Percentiles rank a stretch among this genome's conserved stretches.
phyloP scores from a whole-genome alignment of 2,888 invertebrate species.

The Bibio marci region DNA sequence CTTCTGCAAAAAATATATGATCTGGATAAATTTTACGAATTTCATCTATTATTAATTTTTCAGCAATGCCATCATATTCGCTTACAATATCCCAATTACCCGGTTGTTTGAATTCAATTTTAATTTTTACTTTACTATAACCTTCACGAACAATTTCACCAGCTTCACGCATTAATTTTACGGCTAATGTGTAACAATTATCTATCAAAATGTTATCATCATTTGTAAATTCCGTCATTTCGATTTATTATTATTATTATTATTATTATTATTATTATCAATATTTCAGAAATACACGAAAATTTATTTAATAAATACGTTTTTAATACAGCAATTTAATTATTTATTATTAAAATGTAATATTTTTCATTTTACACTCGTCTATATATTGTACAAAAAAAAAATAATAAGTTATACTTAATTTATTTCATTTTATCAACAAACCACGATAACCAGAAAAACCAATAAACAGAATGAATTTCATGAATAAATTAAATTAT shows the following conservation, averaged over 20 bases:
- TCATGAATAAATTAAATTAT: too few relatives aligned
- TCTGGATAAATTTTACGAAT: conserved; percentile 38
- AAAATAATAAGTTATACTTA: too few relatives aligned
- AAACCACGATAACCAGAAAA: too few relatives aligned
- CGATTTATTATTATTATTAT: background rate
- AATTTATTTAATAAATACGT: too few relatives aligned
- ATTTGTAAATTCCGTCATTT: background rate
- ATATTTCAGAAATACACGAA: too few relatives aligned
- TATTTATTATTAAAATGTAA: too few relatives aligned
- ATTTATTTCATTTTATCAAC: too few relatives aligned
- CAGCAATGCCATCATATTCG: conserved; percentile 57
- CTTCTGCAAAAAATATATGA: conserved; percentile 72
- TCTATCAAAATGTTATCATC: conserved; percentile 12
- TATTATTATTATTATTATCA: background rate
- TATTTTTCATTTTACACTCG: too few relatives aligned
- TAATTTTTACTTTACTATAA: conserved; percentile 22
- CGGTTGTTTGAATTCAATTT: conserved; percentile 29
- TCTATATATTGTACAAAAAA: too few relatives aligned
- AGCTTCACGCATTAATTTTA: conserved; percentile 13
- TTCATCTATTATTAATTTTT: conserved; percentile 44
- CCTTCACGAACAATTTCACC: conserved; percentile 9
- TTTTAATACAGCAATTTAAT: too few relatives aligned
- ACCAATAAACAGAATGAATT: too few relatives aligned
- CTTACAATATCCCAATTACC: conserved; percentile 59
- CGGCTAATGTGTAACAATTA: conserved; percentile 16